These are phyloP conservation scores for Mythimna pallens DNA, from an alignment of 2,888 invertebrate species.

Conservation along the genomic window DNA sequence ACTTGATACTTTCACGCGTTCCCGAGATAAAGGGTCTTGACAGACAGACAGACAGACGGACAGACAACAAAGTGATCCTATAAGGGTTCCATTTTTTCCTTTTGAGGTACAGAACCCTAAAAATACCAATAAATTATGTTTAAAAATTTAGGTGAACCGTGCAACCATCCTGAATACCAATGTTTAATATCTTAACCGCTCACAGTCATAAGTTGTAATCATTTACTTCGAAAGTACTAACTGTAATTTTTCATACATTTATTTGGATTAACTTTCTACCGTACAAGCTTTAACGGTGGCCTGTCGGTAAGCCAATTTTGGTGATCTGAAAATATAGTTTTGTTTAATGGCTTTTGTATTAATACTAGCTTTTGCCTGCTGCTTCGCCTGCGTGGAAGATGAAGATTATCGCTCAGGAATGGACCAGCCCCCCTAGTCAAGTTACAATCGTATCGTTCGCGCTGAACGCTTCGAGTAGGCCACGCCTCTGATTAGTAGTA, in stretches of 20 bases:
- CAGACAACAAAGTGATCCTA: too few species aligned
- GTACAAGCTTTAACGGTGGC: slow-evolving; percentile 23
- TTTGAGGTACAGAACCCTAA: too few species aligned
- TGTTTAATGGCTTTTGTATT: neutral
- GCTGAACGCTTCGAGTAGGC: too few species aligned
- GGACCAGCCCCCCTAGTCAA: too few species aligned
- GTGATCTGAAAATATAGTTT: neutral
- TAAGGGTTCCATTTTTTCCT: too few species aligned
- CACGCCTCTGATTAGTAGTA: too few species aligned
- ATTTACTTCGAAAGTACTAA: slow-evolving; percentile 45
- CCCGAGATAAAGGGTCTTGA: too few species aligned
- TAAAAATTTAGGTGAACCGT: neutral
- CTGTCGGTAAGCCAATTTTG: slow-evolving; percentile 16
- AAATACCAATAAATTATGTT: too few species aligned
- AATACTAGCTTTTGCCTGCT: neutral
- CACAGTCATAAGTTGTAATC: slow-evolving; percentile 38
- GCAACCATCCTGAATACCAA: slow-evolving; percentile 14
- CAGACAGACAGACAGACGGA: too few species aligned
- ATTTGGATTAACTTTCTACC: slow-evolving; percentile 57
- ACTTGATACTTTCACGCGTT: too few species aligned
- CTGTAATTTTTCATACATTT: slow-evolving; percentile 39
- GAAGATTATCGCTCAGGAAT: neutral
- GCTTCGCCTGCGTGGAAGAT: neutral
- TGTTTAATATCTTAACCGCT: slow-evolving; percentile 7
- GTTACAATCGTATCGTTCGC: too few species aligned